Percentiles rank a stretch among this genome's conserved stretches.
These are phyloP conservation scores for Aleiodes alternator DNA, from an alignment of 2,888 invertebrate species.

Conservation along the genomic window DNA sequence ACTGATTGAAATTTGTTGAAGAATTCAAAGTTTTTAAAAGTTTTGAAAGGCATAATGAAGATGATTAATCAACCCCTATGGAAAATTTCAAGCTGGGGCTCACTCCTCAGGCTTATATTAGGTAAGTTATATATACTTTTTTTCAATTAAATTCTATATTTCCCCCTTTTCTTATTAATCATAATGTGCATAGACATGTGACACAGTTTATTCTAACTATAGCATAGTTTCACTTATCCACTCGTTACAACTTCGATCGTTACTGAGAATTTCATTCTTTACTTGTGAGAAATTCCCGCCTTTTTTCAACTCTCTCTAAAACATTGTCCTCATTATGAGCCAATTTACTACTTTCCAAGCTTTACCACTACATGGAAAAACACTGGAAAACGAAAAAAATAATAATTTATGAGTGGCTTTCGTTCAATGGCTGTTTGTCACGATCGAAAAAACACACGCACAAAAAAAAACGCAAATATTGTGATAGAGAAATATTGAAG, in stretches of 20 bases:
- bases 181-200: background rate
- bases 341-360: background rate
- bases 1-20: background rate
- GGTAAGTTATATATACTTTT: slow-evolving; percentile 46
- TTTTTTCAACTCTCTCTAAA: background rate
- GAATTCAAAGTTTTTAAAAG: background rate
- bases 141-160: too few species aligned
- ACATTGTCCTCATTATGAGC: background rate
- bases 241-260: slow-evolving; percentile 17
- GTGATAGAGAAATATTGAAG: background rate
- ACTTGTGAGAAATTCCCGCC: background rate
- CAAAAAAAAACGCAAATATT: slow-evolving; percentile 6
- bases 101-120: slow-evolving; percentile 50
- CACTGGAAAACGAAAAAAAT: background rate
- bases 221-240: slow-evolving; percentile 16
- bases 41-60: background rate
- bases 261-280: slow-evolving; percentile 15
- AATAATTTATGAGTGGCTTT: background rate
- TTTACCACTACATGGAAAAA: background rate
- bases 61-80: slow-evolving; percentile 45
- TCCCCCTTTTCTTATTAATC: background rate
- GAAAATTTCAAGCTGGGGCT: slow-evolving; percentile 54
- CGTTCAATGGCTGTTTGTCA: background rate
- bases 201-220: slow-evolving; percentile 7
- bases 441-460: slow-evolving; percentile 1